Conservation (phyloP, 2,888 invertebrate species). For the Drosophila pseudotalamancana region DNA sequence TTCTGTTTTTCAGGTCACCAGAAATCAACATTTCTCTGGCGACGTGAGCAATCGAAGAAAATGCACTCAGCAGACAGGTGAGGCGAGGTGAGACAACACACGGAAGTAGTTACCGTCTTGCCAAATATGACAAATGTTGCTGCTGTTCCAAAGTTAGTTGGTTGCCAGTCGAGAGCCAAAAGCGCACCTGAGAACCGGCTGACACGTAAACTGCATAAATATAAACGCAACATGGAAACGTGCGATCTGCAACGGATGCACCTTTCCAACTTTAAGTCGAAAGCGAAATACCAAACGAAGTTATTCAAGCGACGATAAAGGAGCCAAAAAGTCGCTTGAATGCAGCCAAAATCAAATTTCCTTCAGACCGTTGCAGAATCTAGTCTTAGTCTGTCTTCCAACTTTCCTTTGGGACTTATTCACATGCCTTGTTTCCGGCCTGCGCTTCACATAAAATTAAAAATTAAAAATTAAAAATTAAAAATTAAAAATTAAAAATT, state of each 20-base stretch:
- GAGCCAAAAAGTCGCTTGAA: constrained; percentile 6
- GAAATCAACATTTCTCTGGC: constrained; percentile 70
- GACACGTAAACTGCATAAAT: constrained; percentile 77
- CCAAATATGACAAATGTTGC: constrained; percentile 76
- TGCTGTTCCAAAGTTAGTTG: constrained; percentile 4
- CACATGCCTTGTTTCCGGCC: constrained; percentile 21
- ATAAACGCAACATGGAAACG: constrained; percentile 72
- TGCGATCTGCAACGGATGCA: constrained; percentile 45
- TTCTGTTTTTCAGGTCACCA: constrained; percentile 68
- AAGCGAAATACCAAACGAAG: constrained; percentile 10
- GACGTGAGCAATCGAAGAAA: constrained; percentile 74
- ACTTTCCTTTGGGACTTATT: neutral
- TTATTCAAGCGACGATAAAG: constrained; percentile 35
- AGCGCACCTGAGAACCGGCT: constrained; percentile 41
- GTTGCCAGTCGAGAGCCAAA: constrained; percentile 39
- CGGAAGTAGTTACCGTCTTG: constrained; percentile 77
- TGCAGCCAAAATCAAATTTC: constrained; percentile 26
- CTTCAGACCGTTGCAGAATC: constrained; percentile 6
- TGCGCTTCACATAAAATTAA: constrained; percentile 5
- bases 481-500: constrained; percentile 17
- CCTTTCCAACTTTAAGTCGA: constrained; percentile 24
- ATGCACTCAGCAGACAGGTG: constrained; percentile 48
- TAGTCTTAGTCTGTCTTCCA: neutral
- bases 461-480: constrained; percentile 35
- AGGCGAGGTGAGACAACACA: constrained; percentile 56